Conservation (phyloP, 1,140 invertebrate species). For the Penaeus indicus region DNA sequence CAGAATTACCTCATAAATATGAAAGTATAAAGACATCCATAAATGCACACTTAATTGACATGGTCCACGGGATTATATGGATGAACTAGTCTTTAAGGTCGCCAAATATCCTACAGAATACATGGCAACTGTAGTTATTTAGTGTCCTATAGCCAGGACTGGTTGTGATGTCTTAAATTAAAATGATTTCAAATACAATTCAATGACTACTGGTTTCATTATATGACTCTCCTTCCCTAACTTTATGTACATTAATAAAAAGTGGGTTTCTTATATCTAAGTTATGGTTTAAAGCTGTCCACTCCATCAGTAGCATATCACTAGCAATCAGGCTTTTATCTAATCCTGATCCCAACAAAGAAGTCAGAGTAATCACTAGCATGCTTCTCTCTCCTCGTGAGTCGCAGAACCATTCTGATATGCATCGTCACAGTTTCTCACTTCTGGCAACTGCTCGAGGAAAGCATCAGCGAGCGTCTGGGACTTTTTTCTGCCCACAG, state of each 20-base stretch:
- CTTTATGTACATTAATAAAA: slow-evolving; percentile 55
- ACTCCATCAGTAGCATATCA: slow-evolving; percentile 48
- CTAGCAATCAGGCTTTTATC: slow-evolving; percentile 5
- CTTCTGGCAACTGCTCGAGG: slow-evolving; percentile 65
- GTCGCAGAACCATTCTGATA: slow-evolving; percentile 58
- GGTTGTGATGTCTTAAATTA: slow-evolving; percentile 5
- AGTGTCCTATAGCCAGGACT: slow-evolving; percentile 43
- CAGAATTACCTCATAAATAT: slow-evolving; percentile 26
- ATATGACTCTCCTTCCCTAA: slow-evolving; percentile 38
- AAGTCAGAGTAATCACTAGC: slow-evolving; percentile 38
- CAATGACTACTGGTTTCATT: slow-evolving; percentile 35
- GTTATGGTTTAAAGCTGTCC: slow-evolving; percentile 56
- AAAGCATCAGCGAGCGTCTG: slow-evolving; percentile 65
- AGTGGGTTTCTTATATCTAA: slow-evolving; percentile 42
- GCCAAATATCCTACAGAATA: neutral
- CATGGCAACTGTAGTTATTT: slow-evolving; percentile 23
- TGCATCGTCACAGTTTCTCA: slow-evolving; percentile 36
- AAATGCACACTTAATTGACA: slow-evolving; percentile 47
- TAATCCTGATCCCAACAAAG: slow-evolving; percentile 1
- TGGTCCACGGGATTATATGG: slow-evolving; percentile 38
- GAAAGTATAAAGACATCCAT: slow-evolving; percentile 54
- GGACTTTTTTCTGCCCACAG: slow-evolving; percentile 58
- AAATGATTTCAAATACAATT: slow-evolving; percentile 20
- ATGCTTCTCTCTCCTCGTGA: slow-evolving; percentile 49
- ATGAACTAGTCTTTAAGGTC: slow-evolving; percentile 27